Percentiles rank a stretch among this genome's conserved stretches.
Evolutionary conservation across 2,113 vertebrate species (phyloP).

Genomic region (Salvelinus namaycush): DNA sequence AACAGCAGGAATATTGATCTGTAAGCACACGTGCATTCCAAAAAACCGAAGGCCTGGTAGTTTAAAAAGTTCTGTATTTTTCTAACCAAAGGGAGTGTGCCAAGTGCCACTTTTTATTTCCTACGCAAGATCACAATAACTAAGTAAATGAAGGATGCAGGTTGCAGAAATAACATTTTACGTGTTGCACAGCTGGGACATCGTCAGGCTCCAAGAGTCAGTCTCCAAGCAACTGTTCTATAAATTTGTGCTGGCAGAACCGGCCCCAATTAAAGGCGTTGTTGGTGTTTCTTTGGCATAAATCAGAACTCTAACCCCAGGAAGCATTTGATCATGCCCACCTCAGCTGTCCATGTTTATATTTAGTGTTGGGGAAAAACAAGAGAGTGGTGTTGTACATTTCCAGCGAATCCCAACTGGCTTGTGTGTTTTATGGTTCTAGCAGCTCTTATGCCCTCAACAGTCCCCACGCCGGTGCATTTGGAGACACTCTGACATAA

Average conservation of each 20-base stretch:
- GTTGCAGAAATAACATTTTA: not conserved
- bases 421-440: constrained; percentile 31
- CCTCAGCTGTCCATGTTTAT: constrained; percentile 74
- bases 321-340: constrained; percentile 50
- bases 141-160: not conserved
- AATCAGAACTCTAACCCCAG: constrained; percentile 60
- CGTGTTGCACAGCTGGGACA: constrained; percentile 29
- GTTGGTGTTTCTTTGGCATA: constrained; percentile 51
- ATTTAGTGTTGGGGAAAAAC: constrained; percentile 52
- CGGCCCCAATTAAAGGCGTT: constrained; percentile 52
- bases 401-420: constrained; percentile 51
- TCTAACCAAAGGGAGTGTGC: not conserved
- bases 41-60: not conserved
- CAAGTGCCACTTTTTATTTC: not conserved
- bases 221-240: constrained; percentile 43
- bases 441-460: constrained; percentile 10
- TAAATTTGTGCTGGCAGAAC: constrained; percentile 43
- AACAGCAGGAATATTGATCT: not conserved
- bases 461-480: constrained; percentile 23
- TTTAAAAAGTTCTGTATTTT: not conserved
- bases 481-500: not conserved
- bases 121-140: not conserved
- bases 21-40: not conserved
- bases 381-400: constrained; percentile 46
- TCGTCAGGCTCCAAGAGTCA: constrained; percentile 7